These are phyloP conservation scores for Notamacropus eugenii DNA, from an alignment of 2,797 vertebrate genomes.

Conservation along the genomic window DNA sequence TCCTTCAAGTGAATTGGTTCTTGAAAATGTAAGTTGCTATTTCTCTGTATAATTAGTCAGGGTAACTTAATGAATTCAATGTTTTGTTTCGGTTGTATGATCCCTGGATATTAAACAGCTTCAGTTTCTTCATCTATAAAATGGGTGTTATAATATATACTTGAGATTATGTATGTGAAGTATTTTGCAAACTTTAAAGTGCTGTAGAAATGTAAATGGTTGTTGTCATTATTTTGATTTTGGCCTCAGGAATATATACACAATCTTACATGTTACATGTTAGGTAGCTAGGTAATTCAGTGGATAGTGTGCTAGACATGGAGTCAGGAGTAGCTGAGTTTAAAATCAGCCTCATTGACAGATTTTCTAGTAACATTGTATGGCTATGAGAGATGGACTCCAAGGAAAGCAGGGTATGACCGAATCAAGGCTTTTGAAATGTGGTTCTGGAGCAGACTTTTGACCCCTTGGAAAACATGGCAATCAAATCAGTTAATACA, in stretches of 20 bases:
- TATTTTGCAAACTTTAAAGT: not conserved
- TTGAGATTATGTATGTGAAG: too few species aligned
- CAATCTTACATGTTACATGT: not conserved
- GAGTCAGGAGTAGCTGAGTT: not conserved
- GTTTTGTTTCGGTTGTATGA: not conserved
- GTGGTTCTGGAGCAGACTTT: not conserved
- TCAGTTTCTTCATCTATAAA: not conserved
- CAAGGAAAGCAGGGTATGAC: not conserved
- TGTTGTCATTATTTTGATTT: not conserved
- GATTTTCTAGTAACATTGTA: not conserved
- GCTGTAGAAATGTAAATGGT: not conserved
- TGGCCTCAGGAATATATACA: not conserved
- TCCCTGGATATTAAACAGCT: not conserved
- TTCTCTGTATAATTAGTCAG: not conserved
- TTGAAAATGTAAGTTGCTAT: not conserved
- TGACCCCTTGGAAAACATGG: not conserved
- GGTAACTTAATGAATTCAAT: not conserved
- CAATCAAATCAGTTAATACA: not conserved
- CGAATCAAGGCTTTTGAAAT: not conserved
- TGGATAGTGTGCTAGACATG: not conserved
- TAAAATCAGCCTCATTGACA: not conserved
- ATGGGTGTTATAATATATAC: not conserved
- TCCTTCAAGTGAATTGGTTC: not conserved
- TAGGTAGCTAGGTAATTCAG: not conserved
- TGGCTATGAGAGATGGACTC: not conserved